Evolutionary conservation across 1,140 invertebrate species (phyloP), one percentile per base, ranked within the genome.

Genomic region (Drosophila neocordata): DNA sequence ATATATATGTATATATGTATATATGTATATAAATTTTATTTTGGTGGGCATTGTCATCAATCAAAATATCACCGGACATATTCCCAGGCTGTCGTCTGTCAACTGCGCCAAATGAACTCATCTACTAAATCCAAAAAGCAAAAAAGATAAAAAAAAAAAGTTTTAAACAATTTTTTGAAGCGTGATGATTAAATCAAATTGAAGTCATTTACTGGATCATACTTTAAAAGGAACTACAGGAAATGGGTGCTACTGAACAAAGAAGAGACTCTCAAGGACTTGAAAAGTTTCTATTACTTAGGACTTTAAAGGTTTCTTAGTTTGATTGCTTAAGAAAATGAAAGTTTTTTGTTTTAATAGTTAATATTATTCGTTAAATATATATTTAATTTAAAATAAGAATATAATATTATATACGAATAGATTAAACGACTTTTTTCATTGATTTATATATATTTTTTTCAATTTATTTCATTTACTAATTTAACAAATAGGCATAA

Each of bases 21-120:
- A 15, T 44, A 15, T 8, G 13, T 44, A 7, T 18, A 18, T 73
- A 57, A 13, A 64, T 73, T 56, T 62, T 52, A 6, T 31, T 57
- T 61, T 70, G 52, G 82, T 85, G 74, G 78, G 78, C 81, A 79
- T 63, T 78, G 82, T 65, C 82, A 87, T 85, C 82, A 77, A 85
- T 85, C 82, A 85, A 87, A 72, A 38, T n/a, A 66, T 37, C 77
- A 13, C 60, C 65, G 71, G 64, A 84, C 66, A 41, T 27, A 27
- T 63, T 80, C 78, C 78, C 78, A 81, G 78, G 78, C 73, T 75
- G 71, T 75, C 77, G 53, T 41, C 22, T 13, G 27, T n/a, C 44
- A 35, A 31, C 12, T 58, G 55, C 31, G 52, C 79, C 56, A 80
- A 81, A 85, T 87, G 77, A 85, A 87, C 69, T 75, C 82, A 85